Percentiles rank a stretch among this genome's conserved stretches.
Conservation (phyloP, 2,113 vertebrate genomes). For the Rhegmatorhina hoffmannsi region DNA sequence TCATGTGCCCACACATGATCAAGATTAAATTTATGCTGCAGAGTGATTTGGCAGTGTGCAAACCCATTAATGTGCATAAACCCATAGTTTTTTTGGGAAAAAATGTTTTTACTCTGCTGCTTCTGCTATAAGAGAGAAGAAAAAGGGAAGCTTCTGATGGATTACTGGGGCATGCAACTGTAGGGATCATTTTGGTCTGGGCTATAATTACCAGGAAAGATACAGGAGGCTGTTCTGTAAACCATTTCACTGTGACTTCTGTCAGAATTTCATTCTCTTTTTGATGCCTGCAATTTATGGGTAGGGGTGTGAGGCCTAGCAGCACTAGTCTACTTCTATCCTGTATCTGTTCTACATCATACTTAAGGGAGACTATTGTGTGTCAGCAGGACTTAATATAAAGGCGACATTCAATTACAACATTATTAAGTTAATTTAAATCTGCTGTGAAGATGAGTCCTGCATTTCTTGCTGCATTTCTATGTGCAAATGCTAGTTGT, state of each 20-base stretch:
- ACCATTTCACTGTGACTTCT: not conserved
- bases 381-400: not conserved
- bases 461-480: not conserved
- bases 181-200: not conserved
- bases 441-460: not conserved
- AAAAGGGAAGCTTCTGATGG: not conserved
- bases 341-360: not conserved
- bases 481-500: not conserved
- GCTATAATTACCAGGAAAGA: not conserved
- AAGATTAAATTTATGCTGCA: not conserved
- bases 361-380: not conserved
- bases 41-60: not conserved
- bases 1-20: not conserved
- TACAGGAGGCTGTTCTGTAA: not conserved
- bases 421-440: not conserved
- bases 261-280: not conserved
- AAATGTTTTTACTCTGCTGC: not conserved
- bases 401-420: not conserved
- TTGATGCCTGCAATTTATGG: not conserved
- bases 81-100: not conserved
- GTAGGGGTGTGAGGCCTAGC: not conserved
- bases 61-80: not conserved
- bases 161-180: not conserved
- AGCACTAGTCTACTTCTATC: not conserved
- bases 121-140: not conserved